These are phyloP conservation scores for Perognathus longimembris DNA, from an alignment of 2,113 vertebrate species.

Conservation along the genomic window DNA sequence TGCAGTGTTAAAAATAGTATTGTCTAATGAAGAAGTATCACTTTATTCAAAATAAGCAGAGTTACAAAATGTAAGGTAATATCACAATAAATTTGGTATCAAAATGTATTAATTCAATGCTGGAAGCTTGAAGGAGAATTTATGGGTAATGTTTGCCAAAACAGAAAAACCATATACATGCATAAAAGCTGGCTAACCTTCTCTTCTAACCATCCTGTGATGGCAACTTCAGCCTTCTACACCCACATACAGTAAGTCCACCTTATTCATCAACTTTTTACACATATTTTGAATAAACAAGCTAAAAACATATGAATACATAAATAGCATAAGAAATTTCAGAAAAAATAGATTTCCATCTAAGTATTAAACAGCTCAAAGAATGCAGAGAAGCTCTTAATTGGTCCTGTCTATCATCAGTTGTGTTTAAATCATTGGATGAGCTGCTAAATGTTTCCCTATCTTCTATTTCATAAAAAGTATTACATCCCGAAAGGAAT, in stretches of 20 bases:
- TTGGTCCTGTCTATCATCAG: no score
- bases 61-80: not conserved
- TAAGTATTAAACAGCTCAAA: no score
- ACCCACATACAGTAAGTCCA: not conserved
- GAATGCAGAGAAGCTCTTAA: no score
- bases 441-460: no score
- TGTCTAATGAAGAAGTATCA: not conserved
- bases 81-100: not conserved
- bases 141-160: not conserved
- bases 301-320: no score
- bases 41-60: not conserved
- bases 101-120: not conserved
- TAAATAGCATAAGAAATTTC: no score
- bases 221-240: not conserved
- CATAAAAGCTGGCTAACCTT: not conserved
- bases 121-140: not conserved
- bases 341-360: no score
- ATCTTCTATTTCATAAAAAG: no score
- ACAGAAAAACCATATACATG: not conserved
- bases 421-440: no score
- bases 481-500: no score
- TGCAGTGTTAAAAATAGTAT: conserved; percentile 4
- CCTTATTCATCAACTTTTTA: no score
- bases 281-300: no score
- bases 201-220: not conserved